Conservation (phyloP, 2,113 vertebrate species). For the Corvus hawaiiensis region DNA sequence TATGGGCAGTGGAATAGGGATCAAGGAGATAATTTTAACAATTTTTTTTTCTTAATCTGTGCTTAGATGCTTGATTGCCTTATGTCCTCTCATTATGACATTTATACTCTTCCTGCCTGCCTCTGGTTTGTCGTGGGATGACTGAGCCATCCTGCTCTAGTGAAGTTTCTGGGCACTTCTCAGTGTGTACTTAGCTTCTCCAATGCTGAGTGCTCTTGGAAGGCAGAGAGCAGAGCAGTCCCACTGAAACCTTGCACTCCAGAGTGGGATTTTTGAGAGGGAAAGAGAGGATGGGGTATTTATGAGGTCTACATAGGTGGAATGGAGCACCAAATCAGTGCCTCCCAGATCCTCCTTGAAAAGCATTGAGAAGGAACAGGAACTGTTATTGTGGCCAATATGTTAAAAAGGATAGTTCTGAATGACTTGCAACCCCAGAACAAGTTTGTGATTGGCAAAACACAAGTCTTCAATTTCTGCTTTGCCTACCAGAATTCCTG, state of each 20-base stretch:
- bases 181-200: not conserved
- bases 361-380: not conserved
- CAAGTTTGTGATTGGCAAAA: not conserved
- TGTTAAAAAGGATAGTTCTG: not conserved
- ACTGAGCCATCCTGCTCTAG: not conserved
- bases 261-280: not conserved
- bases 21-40: not conserved
- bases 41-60: not conserved
- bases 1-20: not conserved
- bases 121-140: not conserved
- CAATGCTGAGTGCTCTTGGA: not conserved
- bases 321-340: not conserved
- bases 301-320: not conserved
- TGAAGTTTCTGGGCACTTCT: not conserved
- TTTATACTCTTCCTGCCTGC: not conserved
- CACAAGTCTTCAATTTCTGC: not conserved
- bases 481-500: not conserved
- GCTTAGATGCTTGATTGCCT: not conserved
- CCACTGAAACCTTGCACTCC: not conserved
- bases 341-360: not conserved
- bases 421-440: not conserved
- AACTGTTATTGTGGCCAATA: not conserved
- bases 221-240: not conserved
- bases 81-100: not conserved
- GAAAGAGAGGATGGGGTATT: not conserved